These are phyloP conservation scores for Gila orcuttii DNA, from an alignment of 2,113 vertebrate species.

Conservation along the genomic window DNA sequence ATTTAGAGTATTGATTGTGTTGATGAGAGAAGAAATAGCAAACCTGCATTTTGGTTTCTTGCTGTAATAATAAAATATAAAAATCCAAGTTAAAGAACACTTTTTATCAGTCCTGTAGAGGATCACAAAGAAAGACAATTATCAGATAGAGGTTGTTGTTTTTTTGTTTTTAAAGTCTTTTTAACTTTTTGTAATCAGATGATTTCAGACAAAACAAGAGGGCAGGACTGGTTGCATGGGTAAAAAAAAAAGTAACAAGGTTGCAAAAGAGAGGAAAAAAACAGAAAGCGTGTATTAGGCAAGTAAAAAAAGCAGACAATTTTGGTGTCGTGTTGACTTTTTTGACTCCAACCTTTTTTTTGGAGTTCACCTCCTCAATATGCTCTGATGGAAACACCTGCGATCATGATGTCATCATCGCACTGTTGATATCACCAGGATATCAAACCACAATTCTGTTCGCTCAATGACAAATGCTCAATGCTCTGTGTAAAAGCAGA, in stretches of 20 bases:
- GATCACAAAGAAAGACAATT: background rate
- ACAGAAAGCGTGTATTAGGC: background rate
- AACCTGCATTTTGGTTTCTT: background rate
- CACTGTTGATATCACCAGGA: background rate
- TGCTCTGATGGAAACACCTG: background rate
- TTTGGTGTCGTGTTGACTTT: background rate
- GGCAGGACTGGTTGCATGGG: background rate
- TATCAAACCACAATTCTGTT: background rate
- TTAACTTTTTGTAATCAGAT: background rate
- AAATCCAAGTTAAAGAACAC: background rate
- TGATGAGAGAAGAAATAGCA: no score
- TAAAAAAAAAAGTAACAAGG: background rate
- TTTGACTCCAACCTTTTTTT: background rate
- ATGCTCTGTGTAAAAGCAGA: background rate
- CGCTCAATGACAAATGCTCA: background rate
- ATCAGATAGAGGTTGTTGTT: background rate
- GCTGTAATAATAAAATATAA: background rate
- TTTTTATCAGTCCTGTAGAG: background rate
- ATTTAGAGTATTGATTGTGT: background rate
- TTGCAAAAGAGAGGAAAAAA: no score
- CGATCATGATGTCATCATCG: conserved; percentile 1
- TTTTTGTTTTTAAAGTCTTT: no score
- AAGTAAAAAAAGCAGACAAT: background rate
- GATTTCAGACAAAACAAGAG: background rate
- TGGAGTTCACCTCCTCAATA: background rate